These are phyloP conservation scores for Pelobates cultripes DNA, from an alignment of 2,797 vertebrate species.

Conservation along the genomic window DNA sequence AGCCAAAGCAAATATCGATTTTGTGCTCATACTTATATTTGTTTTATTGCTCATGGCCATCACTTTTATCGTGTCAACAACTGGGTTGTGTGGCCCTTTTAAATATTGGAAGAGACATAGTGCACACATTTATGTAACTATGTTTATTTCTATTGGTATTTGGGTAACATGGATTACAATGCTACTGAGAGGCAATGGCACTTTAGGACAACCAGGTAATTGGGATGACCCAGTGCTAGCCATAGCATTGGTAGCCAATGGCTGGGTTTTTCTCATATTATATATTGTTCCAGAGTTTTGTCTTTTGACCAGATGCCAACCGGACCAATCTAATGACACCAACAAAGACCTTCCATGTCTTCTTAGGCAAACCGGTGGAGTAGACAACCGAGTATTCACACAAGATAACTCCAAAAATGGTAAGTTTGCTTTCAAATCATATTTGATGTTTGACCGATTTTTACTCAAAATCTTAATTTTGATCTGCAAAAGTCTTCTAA, in stretches of 20 bases:
- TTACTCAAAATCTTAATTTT: too few relatives aligned
- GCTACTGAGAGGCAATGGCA: slow-evolving; percentile 67
- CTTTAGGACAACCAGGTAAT: not conserved
- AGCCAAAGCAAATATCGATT: slow-evolving; percentile 72
- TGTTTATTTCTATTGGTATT: slow-evolving; percentile 76
- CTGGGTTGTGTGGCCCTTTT: slow-evolving; percentile 75
- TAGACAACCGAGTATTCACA: slow-evolving; percentile 82
- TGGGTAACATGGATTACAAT: slow-evolving; percentile 90
- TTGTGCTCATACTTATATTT: slow-evolving; percentile 86
- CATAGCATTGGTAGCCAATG: slow-evolving; percentile 83
- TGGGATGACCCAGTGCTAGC: slow-evolving; percentile 89
- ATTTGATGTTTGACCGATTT: too few relatives aligned
- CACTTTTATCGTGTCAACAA: slow-evolving; percentile 70
- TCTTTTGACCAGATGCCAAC: slow-evolving; percentile 72
- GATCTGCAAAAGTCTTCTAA: too few relatives aligned
- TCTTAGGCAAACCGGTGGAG: slow-evolving; percentile 70
- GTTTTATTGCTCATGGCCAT: slow-evolving; percentile 81
- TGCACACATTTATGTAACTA: slow-evolving; percentile 74
- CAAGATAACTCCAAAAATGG: slow-evolving; percentile 70
- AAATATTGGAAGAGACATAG: slow-evolving; percentile 76
- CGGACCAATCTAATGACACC: slow-evolving; percentile 70
- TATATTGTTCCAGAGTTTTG: slow-evolving; percentile 80
- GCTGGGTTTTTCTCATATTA: slow-evolving; percentile 84
- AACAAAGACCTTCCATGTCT: slow-evolving; percentile 67
- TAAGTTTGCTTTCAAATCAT: slow-evolving; percentile 48